Base-by-base conservation (phyloP, 2,113 vertebrate species). In the Dasyprocta punctata region DNA sequence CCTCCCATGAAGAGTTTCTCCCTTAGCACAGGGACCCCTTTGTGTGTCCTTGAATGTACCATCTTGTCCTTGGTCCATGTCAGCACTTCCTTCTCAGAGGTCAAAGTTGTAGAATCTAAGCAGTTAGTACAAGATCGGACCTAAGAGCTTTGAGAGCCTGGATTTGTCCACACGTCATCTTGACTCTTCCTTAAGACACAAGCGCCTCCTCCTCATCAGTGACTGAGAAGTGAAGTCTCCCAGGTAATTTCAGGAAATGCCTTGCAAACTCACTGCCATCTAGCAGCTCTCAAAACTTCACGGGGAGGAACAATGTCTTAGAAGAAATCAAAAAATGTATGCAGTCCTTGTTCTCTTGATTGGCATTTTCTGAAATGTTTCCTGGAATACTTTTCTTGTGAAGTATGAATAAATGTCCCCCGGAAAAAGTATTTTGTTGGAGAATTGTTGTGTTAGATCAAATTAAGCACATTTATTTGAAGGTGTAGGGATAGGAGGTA, bases 291-390 rank as follows among this genome's bases (percentile, higher is more conserved):
- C 41, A 19, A 44, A 58, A 63, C 8, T 5, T 86, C 19, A 12
- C 4, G 12, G 49, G 80, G 54, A 89, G 28, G 49, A 92, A 30
- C 20, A 19, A 2, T 11, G 11, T 58, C 58, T 78, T n/a, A 41
- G 38, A 69, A 77, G 86, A 86, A 88, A 52, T 80, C 92, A 54
- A 38, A 47, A 84, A 47, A 41, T 24, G 60, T 9, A 24, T 0
- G 0, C 47, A 36, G n/a, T 41, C 41, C 54, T 95, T 63, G 81
- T 36, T 71, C 60, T 86, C 33, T 22, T 65, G 44, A 54, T 19
- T 60, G 81, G 52, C 36, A 38, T 93, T 82, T 96, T 86, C 60
- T 58, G 56, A 93, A 86, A 49, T 86, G 44, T 63, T 80, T 65
- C 58, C 77, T 67, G 11, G 56, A 88, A 73, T 65, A 24, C 10